Conservation (phyloP, 2,888 invertebrate genomes). For the Glaucopsyche alexis region DNA sequence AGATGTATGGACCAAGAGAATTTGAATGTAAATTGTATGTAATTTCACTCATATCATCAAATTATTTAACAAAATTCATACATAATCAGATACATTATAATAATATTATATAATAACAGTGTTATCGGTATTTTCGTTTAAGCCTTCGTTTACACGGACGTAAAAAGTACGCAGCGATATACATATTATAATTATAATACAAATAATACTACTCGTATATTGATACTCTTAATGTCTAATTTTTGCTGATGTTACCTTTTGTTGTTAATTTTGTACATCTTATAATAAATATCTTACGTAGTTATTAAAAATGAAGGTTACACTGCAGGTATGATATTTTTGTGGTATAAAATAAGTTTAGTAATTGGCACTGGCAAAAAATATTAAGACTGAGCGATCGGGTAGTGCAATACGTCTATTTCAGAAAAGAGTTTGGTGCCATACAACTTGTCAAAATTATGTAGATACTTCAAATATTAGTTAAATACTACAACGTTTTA, state of each 20-base stretch:
- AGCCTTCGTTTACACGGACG: neutral
- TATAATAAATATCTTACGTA: neutral
- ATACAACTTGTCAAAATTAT: slow-evolving; percentile 4
- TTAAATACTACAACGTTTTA: too few species aligned
- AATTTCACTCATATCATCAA: slow-evolving; percentile 3
- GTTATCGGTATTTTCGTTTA: neutral
- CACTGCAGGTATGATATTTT: neutral
- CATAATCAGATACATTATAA: slow-evolving; percentile 2
- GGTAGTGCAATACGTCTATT: slow-evolving; percentile 68
- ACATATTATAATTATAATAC: neutral
- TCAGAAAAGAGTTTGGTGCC: neutral
- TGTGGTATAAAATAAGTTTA: neutral
- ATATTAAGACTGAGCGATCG: slow-evolving; percentile 65
- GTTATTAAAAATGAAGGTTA: neutral
- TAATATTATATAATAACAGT: neutral
- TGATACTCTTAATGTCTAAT: neutral
- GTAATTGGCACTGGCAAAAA: slow-evolving; percentile 40
- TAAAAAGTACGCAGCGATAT: neutral
- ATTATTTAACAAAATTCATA: slow-evolving; percentile 3
- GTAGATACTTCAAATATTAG: too few species aligned
- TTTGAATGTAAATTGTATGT: slow-evolving; percentile 9
- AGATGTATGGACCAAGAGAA: slow-evolving; percentile 16
- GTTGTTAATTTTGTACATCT: neutral
- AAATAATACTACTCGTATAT: neutral
- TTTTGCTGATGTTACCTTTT: neutral